phyloP scores from a whole-genome alignment of 2,113 vertebrate species.

The Callipepla squamata region DNA sequence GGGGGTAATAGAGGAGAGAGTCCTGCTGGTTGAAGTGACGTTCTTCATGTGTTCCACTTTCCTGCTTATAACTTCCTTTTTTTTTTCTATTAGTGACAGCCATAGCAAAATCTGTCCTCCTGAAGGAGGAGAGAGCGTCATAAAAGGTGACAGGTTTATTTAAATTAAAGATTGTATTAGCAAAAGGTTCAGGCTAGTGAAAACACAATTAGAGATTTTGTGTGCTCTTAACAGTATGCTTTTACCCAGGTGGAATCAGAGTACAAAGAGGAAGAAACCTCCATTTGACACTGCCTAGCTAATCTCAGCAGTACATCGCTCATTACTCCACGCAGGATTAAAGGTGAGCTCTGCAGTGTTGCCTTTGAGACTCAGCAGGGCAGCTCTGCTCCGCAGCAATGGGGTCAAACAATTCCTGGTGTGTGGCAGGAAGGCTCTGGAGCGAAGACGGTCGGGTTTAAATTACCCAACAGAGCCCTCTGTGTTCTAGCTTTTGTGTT shows the following conservation, averaged over 20 bases:
- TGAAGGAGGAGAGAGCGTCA: background rate
- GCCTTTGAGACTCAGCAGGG: constrained; percentile 12
- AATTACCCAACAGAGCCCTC: background rate
- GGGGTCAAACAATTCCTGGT: constrained; percentile 30
- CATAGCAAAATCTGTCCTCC: background rate
- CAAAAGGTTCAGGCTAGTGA: background rate
- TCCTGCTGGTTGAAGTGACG: background rate
- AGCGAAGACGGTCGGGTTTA: background rate
- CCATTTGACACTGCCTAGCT: background rate
- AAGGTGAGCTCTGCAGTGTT: constrained; percentile 20
- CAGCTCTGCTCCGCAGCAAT: background rate
- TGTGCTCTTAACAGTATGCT: background rate
- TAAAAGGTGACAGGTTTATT: background rate
- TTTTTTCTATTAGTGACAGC: background rate
- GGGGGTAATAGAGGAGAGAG: background rate
- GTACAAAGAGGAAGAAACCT: constrained; percentile 25
- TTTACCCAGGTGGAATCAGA: constrained; percentile 5
- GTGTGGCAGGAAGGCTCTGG: background rate
- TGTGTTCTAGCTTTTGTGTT: background rate
- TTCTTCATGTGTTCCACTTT: background rate
- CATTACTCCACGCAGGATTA: constrained; percentile 52
- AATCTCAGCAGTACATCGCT: constrained; percentile 9
- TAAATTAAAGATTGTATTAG: background rate
- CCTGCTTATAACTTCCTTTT: background rate
- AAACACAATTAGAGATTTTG: constrained; percentile 11